These are phyloP conservation scores for Vollenhovia emeryi DNA, from an alignment of 1,140 invertebrate genomes.

Conservation along the genomic window DNA sequence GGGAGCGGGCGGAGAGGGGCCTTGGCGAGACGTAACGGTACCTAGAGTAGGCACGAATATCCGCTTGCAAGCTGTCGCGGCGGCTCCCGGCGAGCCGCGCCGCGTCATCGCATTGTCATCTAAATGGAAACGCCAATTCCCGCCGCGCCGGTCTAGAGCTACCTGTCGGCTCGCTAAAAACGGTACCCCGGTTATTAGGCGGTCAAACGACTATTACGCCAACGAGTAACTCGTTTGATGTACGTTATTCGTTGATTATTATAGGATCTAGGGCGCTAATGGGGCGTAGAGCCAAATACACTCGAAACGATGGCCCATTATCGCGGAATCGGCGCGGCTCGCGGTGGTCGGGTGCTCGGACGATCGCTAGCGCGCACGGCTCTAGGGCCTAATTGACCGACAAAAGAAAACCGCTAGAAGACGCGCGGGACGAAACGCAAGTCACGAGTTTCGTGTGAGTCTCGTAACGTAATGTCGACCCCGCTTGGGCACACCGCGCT, in stretches of 20 bases:
- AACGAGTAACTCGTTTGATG: not conserved
- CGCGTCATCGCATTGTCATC: slow-evolving; percentile 78
- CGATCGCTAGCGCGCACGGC: not conserved
- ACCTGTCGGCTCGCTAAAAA: slow-evolving; percentile 10
- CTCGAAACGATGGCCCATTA: slow-evolving; percentile 62
- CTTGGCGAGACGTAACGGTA: slow-evolving; percentile 78
- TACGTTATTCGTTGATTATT: slow-evolving; percentile 70
- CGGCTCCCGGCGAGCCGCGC: slow-evolving; percentile 67
- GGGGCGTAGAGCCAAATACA: slow-evolving; percentile 24
- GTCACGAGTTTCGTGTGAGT: slow-evolving; percentile 50
- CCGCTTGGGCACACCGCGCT: slow-evolving; percentile 14
- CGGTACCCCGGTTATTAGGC: slow-evolving; percentile 24
- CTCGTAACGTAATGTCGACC: not conserved
- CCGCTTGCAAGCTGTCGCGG: slow-evolving; percentile 82
- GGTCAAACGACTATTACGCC: not conserved
- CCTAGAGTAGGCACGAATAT: slow-evolving; percentile 82
- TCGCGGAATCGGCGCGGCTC: slow-evolving; percentile 52
- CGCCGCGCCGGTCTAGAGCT: not conserved
- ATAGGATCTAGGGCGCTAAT: slow-evolving; percentile 45
- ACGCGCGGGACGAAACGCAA: slow-evolving; percentile 35
- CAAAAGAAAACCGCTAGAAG: slow-evolving; percentile 58
- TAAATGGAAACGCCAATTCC: slow-evolving; percentile 60
- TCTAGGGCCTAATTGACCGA: slow-evolving; percentile 64
- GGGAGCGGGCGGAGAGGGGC: slow-evolving; percentile 14
- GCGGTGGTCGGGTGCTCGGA: not conserved